Base-by-base conservation (phyloP, 2,888 invertebrate species). In the Aporophyla lueneburgensis region DNA sequence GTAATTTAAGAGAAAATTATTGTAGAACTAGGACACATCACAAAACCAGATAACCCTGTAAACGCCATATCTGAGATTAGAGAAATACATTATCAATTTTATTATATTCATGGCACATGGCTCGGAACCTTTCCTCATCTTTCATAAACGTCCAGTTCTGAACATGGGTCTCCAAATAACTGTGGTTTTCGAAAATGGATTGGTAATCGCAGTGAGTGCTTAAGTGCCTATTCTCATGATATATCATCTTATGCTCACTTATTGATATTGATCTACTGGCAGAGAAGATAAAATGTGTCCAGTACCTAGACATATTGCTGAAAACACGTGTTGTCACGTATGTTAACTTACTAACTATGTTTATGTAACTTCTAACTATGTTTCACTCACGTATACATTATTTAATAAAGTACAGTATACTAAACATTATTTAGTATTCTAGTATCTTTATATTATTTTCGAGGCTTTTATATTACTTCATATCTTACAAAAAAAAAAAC, bases 201-300 rank as follows among this genome's bases (percentile, higher is more conserved):
- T 65, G 74, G 58, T 73, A 59, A 78, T 81, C 74, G 58, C 19
- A 46, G 33, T 58, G 40, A 77, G 63, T 63, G 56, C 43, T 63
- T 63, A 72, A 80, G 63, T 73, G 56, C 21, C 40, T 14, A 46
- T 63, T 49, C 63, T 63, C 51, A 21, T 63, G 24, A 63, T 77
- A 63, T 71, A 56, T 56, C 63, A 63, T 63, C 51, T 77, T 63
- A 72, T 24, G 33, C 40, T 71, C 51, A 21, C 33, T 77, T 80
- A 72, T 80, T 80, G 80, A 77, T 71, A 63, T 62, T 62, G 62
- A 77, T 80, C 27, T 56, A 56, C 49, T 27, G 12, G 5, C n/a
- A 49, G 27, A 43, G 27, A 43, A 72, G 27, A 80, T 63, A 46
- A 53, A 80, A 46, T 58, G 21, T 46, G n/a, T 51, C 33, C 43